Evolutionary conservation across 2,888 invertebrate species (phyloP).

Genomic region (Plebejus melissa): DNA sequence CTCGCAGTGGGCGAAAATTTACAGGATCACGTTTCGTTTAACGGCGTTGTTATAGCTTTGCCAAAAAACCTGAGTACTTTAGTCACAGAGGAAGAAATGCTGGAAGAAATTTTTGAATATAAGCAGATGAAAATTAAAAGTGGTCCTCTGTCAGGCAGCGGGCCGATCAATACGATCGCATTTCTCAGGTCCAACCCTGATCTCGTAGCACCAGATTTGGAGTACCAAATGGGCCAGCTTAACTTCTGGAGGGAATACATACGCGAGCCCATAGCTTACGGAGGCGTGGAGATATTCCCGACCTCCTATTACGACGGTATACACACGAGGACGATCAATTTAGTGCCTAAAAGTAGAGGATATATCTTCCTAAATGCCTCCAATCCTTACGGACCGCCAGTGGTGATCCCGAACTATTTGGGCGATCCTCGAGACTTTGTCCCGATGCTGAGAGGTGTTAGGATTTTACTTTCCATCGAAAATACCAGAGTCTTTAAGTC

Average conservation of each 20-base stretch:
- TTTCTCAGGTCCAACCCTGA: conserved; percentile 75
- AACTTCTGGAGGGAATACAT: conserved; percentile 71
- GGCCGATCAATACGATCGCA: conserved; percentile 73
- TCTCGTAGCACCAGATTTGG: conserved; percentile 80
- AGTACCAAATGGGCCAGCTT: conserved; percentile 75
- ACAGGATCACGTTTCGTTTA: conserved; percentile 64
- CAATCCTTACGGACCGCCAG: conserved; percentile 84
- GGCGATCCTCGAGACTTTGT: conserved; percentile 77
- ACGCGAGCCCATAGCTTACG: conserved; percentile 65
- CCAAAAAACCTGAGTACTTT: conserved; percentile 69
- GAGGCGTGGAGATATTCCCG: conserved; percentile 62
- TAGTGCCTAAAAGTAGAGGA: conserved; percentile 81
- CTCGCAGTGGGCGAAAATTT: conserved; percentile 61
- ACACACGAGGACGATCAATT: conserved; percentile 74
- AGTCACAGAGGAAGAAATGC: conserved; percentile 54
- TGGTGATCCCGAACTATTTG: conserved; percentile 83
- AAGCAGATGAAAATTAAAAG: conserved; percentile 49
- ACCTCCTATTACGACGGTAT: conserved; percentile 80
- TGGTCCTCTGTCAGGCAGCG: conserved; percentile 76
- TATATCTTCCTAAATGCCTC: conserved; percentile 77
- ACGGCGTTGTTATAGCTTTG: conserved; percentile 70
- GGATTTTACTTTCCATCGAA: conserved; percentile 76
- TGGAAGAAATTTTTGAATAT: conserved; percentile 60
- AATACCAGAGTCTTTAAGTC: conserved; percentile 76
- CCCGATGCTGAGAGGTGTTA: conserved; percentile 78